Percentiles rank a stretch among this genome's conserved stretches.
Evolutionary conservation across 2,113 vertebrate species (phyloP).

Genomic region (Cyanoramphus novaezelandiae): DNA sequence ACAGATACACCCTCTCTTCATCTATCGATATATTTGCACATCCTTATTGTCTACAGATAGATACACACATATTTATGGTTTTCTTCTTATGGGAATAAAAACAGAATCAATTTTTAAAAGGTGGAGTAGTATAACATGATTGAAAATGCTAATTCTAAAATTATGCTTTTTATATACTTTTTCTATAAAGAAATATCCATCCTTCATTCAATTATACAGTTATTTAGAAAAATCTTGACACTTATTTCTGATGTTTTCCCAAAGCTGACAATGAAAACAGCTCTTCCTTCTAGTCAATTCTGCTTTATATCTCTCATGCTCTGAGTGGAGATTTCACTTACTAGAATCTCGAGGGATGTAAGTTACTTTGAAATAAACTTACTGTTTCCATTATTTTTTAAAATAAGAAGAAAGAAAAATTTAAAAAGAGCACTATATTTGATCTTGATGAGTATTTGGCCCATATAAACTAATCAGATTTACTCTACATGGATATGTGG

Average conservation of each 20-base stretch:
- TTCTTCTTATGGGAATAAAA: background rate
- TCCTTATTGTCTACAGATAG: background rate
- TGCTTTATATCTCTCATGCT: background rate
- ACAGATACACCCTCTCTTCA: background rate
- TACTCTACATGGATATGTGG: background rate
- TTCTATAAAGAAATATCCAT: background rate
- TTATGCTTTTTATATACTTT: background rate
- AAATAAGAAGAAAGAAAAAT: background rate
- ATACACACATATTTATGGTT: background rate
- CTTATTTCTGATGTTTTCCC: background rate
- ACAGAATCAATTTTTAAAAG: background rate
- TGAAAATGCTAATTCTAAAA: background rate
- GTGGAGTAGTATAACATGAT: background rate
- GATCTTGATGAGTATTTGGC: background rate
- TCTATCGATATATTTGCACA: background rate
- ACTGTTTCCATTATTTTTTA: background rate
- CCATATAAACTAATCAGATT: background rate
- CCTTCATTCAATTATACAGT: background rate
- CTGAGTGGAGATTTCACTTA: background rate
- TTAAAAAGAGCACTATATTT: background rate
- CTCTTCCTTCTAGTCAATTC: background rate
- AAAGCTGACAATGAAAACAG: background rate
- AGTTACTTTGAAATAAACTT: background rate
- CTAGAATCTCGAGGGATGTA: background rate
- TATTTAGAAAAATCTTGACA: background rate